A percentile compares a stretch with the other conserved stretches of the same genome.
Evolutionary conservation across 1,140 invertebrate genomes (phyloP).

Genomic region (Spodoptera litura): DNA sequence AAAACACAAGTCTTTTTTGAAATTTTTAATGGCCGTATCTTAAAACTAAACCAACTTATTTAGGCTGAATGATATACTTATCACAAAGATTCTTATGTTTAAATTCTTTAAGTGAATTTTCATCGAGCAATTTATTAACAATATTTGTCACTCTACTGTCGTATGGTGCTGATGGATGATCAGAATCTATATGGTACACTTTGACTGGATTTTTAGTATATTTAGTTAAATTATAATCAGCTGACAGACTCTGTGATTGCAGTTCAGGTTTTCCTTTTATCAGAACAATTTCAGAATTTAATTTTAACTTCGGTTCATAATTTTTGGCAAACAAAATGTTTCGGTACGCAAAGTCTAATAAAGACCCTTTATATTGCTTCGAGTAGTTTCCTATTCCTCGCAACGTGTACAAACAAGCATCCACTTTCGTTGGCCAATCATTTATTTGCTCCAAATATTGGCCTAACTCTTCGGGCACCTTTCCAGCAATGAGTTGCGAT

Average conservation of each 20-base stretch:
- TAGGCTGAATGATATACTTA: not conserved
- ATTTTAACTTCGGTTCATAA: slow-evolving; percentile 51
- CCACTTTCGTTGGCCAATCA: slow-evolving; percentile 50
- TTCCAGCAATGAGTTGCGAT: slow-evolving; percentile 39
- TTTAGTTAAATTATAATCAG: slow-evolving; percentile 57
- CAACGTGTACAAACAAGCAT: slow-evolving; percentile 8
- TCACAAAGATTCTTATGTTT: slow-evolving; percentile 54
- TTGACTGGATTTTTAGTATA: slow-evolving; percentile 49
- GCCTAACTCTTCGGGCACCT: slow-evolving; percentile 39
- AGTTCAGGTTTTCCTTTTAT: slow-evolving; percentile 50
- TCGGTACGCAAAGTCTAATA: slow-evolving; percentile 51
- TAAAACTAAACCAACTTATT: not conserved
- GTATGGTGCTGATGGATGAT: slow-evolving; percentile 50
- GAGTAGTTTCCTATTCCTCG: slow-evolving; percentile 31
- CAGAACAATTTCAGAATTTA: slow-evolving; percentile 56
- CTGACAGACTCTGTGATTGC: slow-evolving; percentile 32
- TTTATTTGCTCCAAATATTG: slow-evolving; percentile 45
- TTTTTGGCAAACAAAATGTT: slow-evolving; percentile 49
- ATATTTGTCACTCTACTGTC: slow-evolving; percentile 53
- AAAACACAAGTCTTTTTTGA: not conserved
- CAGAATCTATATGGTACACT: slow-evolving; percentile 49
- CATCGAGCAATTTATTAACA: slow-evolving; percentile 52
- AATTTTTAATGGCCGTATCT: slow-evolving; percentile 13
- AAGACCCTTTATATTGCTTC: slow-evolving; percentile 48
- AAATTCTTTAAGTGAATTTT: slow-evolving; percentile 49